These are phyloP conservation scores for Rutpela maculata DNA, from an alignment of 2,888 invertebrate species.

Conservation along the genomic window DNA sequence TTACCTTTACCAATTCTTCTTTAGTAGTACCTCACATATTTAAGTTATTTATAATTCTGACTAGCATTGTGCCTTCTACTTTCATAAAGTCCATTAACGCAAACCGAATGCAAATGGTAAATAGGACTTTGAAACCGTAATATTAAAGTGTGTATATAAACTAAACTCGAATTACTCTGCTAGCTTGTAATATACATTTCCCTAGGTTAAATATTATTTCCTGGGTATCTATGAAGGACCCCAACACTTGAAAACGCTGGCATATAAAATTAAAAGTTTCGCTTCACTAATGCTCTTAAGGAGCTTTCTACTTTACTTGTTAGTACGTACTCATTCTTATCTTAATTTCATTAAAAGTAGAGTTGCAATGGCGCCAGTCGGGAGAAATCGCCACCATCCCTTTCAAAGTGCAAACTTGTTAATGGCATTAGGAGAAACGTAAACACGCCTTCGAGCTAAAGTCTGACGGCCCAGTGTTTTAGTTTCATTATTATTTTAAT, in stretches of 20 bases:
- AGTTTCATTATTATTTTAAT: constrained; percentile 14
- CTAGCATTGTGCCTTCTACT: not conserved
- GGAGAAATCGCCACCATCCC: not conserved
- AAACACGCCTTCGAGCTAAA: not conserved
- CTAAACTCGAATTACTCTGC: not conserved
- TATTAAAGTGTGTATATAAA: not conserved
- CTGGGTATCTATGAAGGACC: not conserved
- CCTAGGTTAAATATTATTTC: not conserved
- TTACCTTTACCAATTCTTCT: too few species aligned
- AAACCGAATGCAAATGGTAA: not conserved
- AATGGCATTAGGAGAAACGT: constrained; percentile 4
- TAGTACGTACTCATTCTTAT: constrained; percentile 4
- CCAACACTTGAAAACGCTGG: constrained; percentile 17
- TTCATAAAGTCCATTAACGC: not conserved
- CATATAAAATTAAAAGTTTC: constrained; percentile 20
- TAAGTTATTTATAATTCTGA: too few species aligned
- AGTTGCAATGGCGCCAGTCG: not conserved
- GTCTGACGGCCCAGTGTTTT: not conserved
- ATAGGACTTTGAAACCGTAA: not conserved
- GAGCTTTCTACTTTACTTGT: constrained; percentile 14
- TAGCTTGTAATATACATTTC: not conserved
- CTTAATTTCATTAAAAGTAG: constrained; percentile 31
- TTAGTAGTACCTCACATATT: too few species aligned
- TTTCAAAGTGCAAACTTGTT: constrained; percentile 16
- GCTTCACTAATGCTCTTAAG: constrained; percentile 11